Conservation (phyloP, 2,888 invertebrate genomes). For the Poecilus cupreus region DNA sequence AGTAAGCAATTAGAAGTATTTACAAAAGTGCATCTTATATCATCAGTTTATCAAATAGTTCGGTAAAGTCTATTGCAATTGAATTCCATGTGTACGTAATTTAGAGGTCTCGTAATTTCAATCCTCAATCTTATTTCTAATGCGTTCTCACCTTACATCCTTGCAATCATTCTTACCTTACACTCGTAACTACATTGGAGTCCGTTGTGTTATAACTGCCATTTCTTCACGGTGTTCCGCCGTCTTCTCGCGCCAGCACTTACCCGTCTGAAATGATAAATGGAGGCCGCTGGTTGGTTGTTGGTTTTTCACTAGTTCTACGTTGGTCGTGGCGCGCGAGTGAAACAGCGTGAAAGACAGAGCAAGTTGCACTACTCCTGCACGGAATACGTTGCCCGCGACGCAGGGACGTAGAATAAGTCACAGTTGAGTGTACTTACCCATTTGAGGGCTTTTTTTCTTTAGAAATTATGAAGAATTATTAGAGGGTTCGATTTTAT, state of each 20-base stretch:
- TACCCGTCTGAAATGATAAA: neutral
- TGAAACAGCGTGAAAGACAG: neutral
- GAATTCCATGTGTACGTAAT: too few relatives aligned
- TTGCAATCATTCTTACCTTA: neutral
- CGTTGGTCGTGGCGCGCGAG: neutral
- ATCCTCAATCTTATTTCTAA: too few relatives aligned
- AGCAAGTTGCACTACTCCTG: neutral
- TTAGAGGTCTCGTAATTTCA: neutral
- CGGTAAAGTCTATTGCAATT: too few relatives aligned
- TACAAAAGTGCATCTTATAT: too few relatives aligned
- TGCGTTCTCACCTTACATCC: too few relatives aligned
- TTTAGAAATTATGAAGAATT: too few relatives aligned
- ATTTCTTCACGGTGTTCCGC: neutral
- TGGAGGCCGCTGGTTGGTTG: slow-evolving; percentile 1
- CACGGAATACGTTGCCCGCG: neutral
- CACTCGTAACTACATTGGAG: neutral
- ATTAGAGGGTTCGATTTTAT: too few relatives aligned
- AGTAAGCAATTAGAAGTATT: too few relatives aligned
- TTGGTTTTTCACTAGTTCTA: neutral
- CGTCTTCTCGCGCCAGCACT: neutral
- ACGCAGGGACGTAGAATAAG: neutral
- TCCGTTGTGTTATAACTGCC: neutral
- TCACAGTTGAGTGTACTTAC: neutral
- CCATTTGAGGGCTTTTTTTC: neutral
- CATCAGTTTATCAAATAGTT: too few relatives aligned